Base-by-base conservation (phyloP, 2,888 invertebrate species). In the Calameuta idolon region DNA sequence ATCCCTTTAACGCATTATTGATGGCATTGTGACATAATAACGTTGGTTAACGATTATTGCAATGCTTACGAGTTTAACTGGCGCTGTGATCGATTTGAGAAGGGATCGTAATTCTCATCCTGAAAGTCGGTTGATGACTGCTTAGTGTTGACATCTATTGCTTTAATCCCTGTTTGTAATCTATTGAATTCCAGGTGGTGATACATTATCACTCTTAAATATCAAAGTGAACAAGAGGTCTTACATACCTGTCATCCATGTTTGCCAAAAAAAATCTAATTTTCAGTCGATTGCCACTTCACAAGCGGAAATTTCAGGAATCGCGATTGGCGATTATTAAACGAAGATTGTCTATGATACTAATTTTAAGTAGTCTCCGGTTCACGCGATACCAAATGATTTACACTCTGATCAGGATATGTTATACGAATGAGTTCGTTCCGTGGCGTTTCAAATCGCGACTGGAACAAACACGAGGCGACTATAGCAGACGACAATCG, bases 61-160 rank as follows among this genome's bases (percentile, higher is more conserved):
- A 80, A 92, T 83, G 90, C 94, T 93, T 91, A 95, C 95, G 95
- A 94, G 82, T 94, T 95, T 0, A 94, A 93, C 84, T 95, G 94
- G 73, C 92, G 93, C 40, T 94, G 93, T 82, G 94, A 92, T 85
- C 96, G 92, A 88, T 95, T 92, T 12, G 94, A 94, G 83, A 95
- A 95, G 0, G 96, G 95, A 87, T 94, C 92, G 90, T 96, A 96
- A 0, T 92, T 91, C 75, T 91, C 92, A 34, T 93, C 93, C 81
- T 94, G 23, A 55, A 55, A 9, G 23, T 55, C 23, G 15, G 2
- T 85, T 11, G 55, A 23, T 55, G 23, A 23, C 9, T 23, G 23
- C 9, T 55, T 23, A 23, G 23, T 9, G 2, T 23, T 55, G 23
- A 0, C 55, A 55, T 55, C 55, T 1, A 9, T 9, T 55, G 55